Base-by-base conservation (phyloP, 2,888 invertebrate genomes). In the Drosophila stalkeri region DNA sequence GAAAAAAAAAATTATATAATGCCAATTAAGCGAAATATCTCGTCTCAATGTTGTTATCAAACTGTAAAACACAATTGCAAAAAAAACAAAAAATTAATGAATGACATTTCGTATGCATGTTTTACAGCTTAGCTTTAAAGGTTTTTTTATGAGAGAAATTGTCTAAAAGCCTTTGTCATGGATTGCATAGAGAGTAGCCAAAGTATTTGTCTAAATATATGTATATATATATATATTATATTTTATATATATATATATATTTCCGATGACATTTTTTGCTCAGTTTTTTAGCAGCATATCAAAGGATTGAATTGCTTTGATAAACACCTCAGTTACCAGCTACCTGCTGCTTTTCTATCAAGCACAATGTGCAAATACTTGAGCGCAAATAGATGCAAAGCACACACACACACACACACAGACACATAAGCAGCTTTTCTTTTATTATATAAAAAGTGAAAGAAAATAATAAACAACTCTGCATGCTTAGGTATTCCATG, bases 361-460 rank as follows among this genome's bases (percentile, higher is more conserved):
- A 59, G 72, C 49, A 72, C 64, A 79, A 67, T 67, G 59, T 41
- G 46, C 35, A 63, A 64, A 60, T 67, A 59, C 62, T 60, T 65
- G 9, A 31, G 39, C 31, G 39, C 37, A 56, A 54, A 72, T 52
- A 63, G 63, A 51, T 80, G 72, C 72, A 73, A 49, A 43, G 55
- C 44, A 49, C 49, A 14, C 27, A 47, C 41, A 37, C 20, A n/a
- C 20, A 49, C 2, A 33, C n/a, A 37, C 18, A 44, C 2, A 39
- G 16, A 39, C 46, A 41, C n/a, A 23, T 73, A 81, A 89, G 84
- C 79, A 65, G 83, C 84, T 89, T 89, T 85, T 73, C 77, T 64
- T 86, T 81, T 84, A 77, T 81, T 76, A 75, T 66, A 61, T 59
- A 64, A 54, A 68, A 27, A 4, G 27, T 27, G 27, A 27, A 27